These are phyloP conservation scores for Xanthostigma xanthostigma DNA, from an alignment of 2,888 invertebrate species.

Conservation along the genomic window DNA sequence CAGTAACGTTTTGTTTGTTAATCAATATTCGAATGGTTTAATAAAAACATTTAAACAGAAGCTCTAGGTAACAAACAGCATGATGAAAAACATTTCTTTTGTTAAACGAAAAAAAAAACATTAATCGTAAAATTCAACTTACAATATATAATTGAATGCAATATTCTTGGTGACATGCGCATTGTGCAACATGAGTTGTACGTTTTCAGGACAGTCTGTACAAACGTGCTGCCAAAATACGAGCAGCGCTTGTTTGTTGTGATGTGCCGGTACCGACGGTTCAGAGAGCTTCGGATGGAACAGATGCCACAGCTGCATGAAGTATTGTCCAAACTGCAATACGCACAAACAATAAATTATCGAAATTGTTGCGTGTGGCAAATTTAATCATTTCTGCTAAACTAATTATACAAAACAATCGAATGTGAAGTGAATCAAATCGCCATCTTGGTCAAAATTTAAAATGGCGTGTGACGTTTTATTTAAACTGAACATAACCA, in stretches of 20 bases:
- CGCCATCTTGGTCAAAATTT: no score
- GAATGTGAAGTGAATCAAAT: no score
- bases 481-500: no score
- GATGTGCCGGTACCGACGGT: conserved; percentile 87
- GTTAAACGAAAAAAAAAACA: conserved; percentile 1
- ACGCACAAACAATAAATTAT: conserved; percentile 9
- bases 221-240: conserved; percentile 91
- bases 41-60: no score
- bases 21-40: no score
- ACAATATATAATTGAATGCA: conserved; percentile 93
- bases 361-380: no score
- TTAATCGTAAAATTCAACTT: conserved; percentile 28
- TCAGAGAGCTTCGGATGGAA: conserved; percentile 91
- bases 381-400: no score
- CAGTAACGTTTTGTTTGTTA: no score
- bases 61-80: background rate
- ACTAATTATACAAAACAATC: no score
- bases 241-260: conserved; percentile 85
- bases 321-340: conserved; percentile 77
- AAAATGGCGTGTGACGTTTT: no score
- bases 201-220: conserved; percentile 84
- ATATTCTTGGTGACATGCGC: conserved; percentile 83
- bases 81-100: background rate
- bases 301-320: conserved; percentile 82
- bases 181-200: conserved; percentile 74